A percentile compares a stretch with the other conserved stretches of the same genome.
Evolutionary conservation across 2,113 vertebrate genomes (phyloP).

Genomic region (Microtus pennsylvanicus): DNA sequence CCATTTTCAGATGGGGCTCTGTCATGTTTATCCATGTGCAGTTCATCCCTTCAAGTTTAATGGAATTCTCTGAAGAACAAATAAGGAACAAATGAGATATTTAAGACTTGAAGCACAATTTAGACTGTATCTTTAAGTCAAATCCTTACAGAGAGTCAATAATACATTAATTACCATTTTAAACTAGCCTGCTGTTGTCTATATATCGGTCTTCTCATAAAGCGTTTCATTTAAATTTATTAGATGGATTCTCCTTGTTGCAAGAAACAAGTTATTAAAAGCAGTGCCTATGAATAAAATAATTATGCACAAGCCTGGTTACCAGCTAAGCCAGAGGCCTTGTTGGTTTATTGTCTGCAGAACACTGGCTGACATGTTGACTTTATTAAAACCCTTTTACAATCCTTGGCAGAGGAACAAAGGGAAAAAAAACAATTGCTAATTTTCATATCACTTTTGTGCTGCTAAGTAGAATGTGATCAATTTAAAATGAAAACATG

Average conservation of each 20-base stretch:
- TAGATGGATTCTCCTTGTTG: constrained; percentile 47
- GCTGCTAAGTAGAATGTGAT: background rate
- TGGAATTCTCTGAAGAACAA: background rate
- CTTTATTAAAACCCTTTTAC: constrained; percentile 40
- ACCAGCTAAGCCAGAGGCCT: background rate
- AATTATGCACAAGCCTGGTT: constrained; percentile 39
- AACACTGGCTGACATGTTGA: constrained; percentile 44
- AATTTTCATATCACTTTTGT: constrained; percentile 1
- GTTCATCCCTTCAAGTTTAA: background rate
- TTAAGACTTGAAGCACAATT: background rate
- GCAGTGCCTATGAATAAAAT: constrained; percentile 47
- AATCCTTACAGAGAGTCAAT: constrained; percentile 47
- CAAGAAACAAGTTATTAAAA: constrained; percentile 65
- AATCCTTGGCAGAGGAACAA: background rate
- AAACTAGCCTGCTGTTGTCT: background rate
- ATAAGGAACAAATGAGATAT: background rate
- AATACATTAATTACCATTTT: constrained; percentile 68
- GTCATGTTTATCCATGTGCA: constrained; percentile 14
- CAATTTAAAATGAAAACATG: constrained; percentile 19
- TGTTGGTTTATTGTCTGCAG: background rate
- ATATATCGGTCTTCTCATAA: constrained; percentile 40
- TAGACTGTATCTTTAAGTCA: constrained; percentile 24
- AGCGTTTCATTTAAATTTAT: constrained; percentile 63
- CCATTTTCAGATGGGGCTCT: background rate
- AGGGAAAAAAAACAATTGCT: background rate